Evolutionary conservation across 2,888 invertebrate genomes (phyloP).

Genomic region (Octodonta nipae): DNA sequence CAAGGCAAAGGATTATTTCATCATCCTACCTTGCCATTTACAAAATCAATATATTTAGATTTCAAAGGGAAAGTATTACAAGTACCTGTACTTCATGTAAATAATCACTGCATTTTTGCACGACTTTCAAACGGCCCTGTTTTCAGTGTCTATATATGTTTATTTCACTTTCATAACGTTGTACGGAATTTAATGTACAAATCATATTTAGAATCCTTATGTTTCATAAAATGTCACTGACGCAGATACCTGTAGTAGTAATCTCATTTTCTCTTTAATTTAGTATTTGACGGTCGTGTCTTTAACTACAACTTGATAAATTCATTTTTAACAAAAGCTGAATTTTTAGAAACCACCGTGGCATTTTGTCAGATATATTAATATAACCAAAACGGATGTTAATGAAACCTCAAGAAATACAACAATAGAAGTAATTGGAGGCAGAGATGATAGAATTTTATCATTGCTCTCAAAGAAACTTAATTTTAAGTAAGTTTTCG

Average conservation of each 20-base stretch:
- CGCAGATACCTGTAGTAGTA: neutral
- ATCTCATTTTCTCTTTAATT: neutral
- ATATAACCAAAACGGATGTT: constrained; percentile 30
- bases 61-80: constrained; percentile 50
- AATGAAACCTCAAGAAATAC: constrained; percentile 6
- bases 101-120: too few relatives aligned
- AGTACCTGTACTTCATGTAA: constrained; percentile 61
- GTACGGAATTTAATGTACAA: too few relatives aligned
- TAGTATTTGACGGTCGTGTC: too few relatives aligned
- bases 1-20: constrained; percentile 46
- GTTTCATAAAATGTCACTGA: too few relatives aligned
- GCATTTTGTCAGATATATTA: constrained; percentile 57
- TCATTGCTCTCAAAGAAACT: constrained; percentile 49
- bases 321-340: too few relatives aligned
- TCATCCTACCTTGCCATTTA: constrained; percentile 49
- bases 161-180: too few relatives aligned
- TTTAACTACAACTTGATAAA: too few relatives aligned
- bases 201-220: too few relatives aligned
- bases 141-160: too few relatives aligned
- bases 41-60: constrained; percentile 48
- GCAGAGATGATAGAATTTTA: constrained; percentile 58
- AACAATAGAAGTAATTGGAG: constrained; percentile 47
- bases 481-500: constrained; percentile 47
- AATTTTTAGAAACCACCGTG: constrained; percentile 50
- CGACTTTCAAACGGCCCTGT: too few relatives aligned